Base-by-base conservation (phyloP, 1,140 invertebrate species). In the Saxidomus purpurata region DNA sequence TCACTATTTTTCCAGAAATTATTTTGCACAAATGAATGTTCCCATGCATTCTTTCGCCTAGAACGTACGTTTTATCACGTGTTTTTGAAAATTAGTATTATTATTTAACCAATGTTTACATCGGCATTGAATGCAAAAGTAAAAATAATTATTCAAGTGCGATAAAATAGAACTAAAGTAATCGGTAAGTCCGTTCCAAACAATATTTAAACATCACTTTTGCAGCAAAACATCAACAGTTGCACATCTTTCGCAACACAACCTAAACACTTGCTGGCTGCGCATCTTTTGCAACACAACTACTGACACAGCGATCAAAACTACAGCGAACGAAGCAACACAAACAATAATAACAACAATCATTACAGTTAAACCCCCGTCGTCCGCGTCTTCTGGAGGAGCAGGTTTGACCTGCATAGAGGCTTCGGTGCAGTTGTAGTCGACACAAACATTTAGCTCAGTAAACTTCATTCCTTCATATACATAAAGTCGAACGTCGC, bases 361-460 rank as follows among this genome's bases (percentile, higher is more conserved):
- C 17, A 28, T n/a, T 31, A 15, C n/a, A 67, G 3, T 31, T 15
- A 25, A 6, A 67, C 61, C 61, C 19, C 17, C 8, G 19, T 67
- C 11, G n/a, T 28, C 28, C 9, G 3, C n/a, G n/a, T 67, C 61
- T 31, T 31, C 61, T n/a, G 8, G 52, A 31, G 61, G 61, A 36
- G 61, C 19, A 28, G 47, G 71, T 25, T 25, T 69, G 28, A 77
- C n/a, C 28, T 34, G 69, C 3, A 31, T n/a, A 28, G 34, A 34
- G 17, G 52, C 28, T 47, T 84, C 43, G 17, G 38, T 84, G 71
- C 71, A 76, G 71, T 76, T 76, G 71, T 3, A 76, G 38, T 76
- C 22, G 34, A 8, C 36, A 76, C 34, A 59, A 59, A 59, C 4
- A 59, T 19, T 59, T 59, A 59, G n/a, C 3, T 59, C 52, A 11